Conservation (phyloP, 2,113 vertebrate species). For the Turnix velox region DNA sequence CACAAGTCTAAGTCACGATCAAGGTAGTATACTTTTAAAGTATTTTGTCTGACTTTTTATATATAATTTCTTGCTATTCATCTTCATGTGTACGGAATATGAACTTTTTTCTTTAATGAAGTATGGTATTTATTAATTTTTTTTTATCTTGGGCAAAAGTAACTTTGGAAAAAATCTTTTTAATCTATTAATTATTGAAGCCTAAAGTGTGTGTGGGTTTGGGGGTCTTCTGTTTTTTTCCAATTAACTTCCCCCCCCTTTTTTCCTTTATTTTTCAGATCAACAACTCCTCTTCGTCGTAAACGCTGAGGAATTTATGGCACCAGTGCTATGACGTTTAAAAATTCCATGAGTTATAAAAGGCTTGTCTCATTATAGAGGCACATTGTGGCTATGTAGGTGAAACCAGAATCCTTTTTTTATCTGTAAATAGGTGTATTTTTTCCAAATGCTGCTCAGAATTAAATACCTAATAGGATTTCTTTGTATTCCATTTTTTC, state of each 20-base stretch:
- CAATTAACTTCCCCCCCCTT: constrained; percentile 53
- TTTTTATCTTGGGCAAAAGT: constrained; percentile 65
- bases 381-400: constrained; percentile 95
- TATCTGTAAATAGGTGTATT: constrained; percentile 91
- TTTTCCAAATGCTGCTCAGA: constrained; percentile 89
- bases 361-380: constrained; percentile 99
- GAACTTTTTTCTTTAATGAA: constrained; percentile 68
- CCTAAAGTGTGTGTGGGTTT: constrained; percentile 73
- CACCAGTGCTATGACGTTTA: constrained; percentile 83
- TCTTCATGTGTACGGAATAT: constrained; percentile 77
- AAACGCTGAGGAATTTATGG: constrained; percentile 89
- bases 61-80: constrained; percentile 46
- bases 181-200: constrained; percentile 66
- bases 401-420: constrained; percentile 85
- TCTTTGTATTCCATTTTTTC: constrained; percentile 84
- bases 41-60: constrained; percentile 77
- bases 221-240: constrained; percentile 63
- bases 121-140: constrained; percentile 71
- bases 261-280: constrained; percentile 86
- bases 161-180: constrained; percentile 62
- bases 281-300: constrained; percentile 87
- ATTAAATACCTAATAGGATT: constrained; percentile 83
- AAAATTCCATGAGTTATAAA: constrained; percentile 99
- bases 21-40: constrained; percentile 99
- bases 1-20: constrained; percentile 99